Percentiles rank a stretch among this genome's conserved stretches.
phyloP scores from a whole-genome alignment of 2,113 vertebrate species.

The Cyanoramphus novaezelandiae region DNA sequence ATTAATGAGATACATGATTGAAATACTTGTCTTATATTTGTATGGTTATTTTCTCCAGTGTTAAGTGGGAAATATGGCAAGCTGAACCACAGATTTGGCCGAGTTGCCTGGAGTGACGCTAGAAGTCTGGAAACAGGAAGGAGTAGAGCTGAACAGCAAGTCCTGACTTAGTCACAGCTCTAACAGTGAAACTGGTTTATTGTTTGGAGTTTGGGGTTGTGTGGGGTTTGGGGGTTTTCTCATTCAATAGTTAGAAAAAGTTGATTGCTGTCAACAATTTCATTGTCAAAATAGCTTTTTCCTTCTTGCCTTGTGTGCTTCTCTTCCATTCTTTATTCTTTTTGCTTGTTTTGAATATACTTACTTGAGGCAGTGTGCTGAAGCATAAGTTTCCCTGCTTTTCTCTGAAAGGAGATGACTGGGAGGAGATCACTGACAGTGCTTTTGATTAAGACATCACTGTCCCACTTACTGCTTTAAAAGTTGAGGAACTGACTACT shows the following conservation, averaged over 20 bases:
- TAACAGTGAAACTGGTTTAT: not conserved
- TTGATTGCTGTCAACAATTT: not conserved
- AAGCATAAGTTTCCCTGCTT: not conserved
- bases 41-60: not conserved
- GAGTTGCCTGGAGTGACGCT: not conserved
- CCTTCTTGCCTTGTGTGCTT: not conserved
- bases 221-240: not conserved
- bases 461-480: not conserved
- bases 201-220: not conserved
- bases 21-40: not conserved
- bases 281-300: not conserved
- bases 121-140: not conserved
- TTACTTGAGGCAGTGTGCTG: not conserved
- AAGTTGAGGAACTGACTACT: not conserved
- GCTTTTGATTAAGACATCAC: not conserved
- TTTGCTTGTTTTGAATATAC: not conserved
- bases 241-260: not conserved
- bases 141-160: not conserved
- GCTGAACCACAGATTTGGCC: not conserved
- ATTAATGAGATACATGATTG: not conserved
- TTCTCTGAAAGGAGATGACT: not conserved
- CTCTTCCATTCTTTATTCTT: not conserved
- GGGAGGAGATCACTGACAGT: not conserved
- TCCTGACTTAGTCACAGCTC: not conserved
- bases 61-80: not conserved